Conservation (phyloP, 1,140 invertebrate genomes). For the Procambarus virginalis region DNA sequence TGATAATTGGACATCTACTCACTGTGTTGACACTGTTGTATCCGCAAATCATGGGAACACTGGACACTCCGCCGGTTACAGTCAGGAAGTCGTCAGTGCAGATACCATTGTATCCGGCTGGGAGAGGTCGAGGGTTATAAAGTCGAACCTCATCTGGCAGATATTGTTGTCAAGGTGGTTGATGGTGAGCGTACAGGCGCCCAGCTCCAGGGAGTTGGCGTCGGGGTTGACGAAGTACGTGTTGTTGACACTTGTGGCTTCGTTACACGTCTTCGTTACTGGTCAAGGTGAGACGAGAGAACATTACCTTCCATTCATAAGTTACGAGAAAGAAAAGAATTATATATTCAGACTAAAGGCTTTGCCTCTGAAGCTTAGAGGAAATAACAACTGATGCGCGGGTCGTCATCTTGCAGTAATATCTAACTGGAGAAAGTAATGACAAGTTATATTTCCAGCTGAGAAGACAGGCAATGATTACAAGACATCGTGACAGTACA, state of each 20-base stretch:
- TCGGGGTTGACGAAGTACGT: constrained; percentile 73
- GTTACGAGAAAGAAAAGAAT: no score
- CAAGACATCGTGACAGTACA: no score
- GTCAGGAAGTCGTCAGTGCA: constrained; percentile 83
- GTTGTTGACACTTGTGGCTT: constrained; percentile 70
- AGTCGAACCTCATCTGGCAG: constrained; percentile 87
- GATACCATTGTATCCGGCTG: constrained; percentile 83
- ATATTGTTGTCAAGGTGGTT: constrained; percentile 81
- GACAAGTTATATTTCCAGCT: no score
- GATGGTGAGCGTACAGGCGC: constrained; percentile 82
- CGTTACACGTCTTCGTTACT: no score
- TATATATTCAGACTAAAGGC: no score
- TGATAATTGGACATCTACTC: constrained; percentile 59
- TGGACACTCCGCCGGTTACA: constrained; percentile 81
- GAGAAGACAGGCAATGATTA: no score
- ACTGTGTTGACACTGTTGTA: constrained; percentile 86
- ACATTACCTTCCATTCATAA: no score
- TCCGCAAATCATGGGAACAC: constrained; percentile 84
- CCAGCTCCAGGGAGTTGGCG: constrained; percentile 77
- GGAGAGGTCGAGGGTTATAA: constrained; percentile 82
- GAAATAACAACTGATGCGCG: no score
- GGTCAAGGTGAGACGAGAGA: no score
- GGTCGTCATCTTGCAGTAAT: no score
- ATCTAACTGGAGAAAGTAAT: no score
- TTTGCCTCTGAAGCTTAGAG: no score